These are phyloP conservation scores for Spermophilus dauricus DNA, from an alignment of 2,113 vertebrate species.

Conservation along the genomic window DNA sequence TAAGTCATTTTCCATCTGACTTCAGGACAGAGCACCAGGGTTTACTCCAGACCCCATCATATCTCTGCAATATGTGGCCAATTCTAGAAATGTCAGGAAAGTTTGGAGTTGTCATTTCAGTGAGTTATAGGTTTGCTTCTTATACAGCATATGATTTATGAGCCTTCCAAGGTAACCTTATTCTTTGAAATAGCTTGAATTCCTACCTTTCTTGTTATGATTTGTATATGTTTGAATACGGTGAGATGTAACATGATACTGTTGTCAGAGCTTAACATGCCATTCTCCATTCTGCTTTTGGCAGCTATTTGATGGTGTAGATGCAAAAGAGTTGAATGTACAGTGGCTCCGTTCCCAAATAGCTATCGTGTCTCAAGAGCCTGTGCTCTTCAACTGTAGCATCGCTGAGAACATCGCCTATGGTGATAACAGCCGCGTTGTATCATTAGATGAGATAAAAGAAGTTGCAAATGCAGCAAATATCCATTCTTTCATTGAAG, in stretches of 20 bases:
- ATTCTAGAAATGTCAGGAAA: slow-evolving; percentile 27
- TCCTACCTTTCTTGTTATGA: slow-evolving; percentile 71
- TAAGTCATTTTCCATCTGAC: neutral
- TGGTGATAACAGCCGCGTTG: slow-evolving; percentile 80
- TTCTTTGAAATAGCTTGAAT: slow-evolving; percentile 63
- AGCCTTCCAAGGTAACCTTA: slow-evolving; percentile 41
- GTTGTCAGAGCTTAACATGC: slow-evolving; percentile 54
- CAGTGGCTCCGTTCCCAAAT: slow-evolving; percentile 85
- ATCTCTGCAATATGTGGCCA: neutral
- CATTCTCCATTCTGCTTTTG: slow-evolving; percentile 68
- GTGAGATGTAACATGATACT: slow-evolving; percentile 46
- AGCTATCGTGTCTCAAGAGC: slow-evolving; percentile 83
- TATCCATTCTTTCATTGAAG: slow-evolving; percentile 83
- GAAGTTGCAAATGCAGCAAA: slow-evolving; percentile 82
- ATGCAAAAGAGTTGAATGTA: slow-evolving; percentile 76
- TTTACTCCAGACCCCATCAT: neutral
- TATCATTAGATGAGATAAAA: slow-evolving; percentile 83
- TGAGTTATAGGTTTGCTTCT: neutral
- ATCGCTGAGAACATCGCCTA: slow-evolving; percentile 86
- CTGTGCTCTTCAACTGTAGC: slow-evolving; percentile 85
- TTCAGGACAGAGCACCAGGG: neutral
- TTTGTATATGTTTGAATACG: slow-evolving; percentile 56
- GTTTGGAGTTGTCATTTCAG: neutral
- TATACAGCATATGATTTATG: slow-evolving; percentile 57
- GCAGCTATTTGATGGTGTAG: slow-evolving; percentile 82